Conservation (phyloP, 2,888 invertebrate genomes). For the Mantis religiosa region DNA sequence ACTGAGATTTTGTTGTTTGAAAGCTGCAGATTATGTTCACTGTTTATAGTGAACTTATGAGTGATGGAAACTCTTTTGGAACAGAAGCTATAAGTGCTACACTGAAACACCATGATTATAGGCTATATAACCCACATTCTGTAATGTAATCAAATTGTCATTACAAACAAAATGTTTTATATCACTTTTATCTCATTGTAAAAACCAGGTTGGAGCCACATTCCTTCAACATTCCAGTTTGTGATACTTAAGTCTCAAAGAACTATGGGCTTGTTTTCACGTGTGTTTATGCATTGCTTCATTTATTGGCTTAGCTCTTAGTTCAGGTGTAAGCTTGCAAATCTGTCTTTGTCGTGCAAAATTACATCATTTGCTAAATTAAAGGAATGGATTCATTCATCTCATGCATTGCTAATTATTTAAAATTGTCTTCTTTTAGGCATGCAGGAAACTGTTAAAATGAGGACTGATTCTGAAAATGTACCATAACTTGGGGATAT, state of each 20-base stretch:
- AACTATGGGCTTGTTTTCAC: neutral
- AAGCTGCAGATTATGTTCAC: neutral
- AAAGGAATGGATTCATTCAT: neutral
- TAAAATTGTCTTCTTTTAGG: neutral
- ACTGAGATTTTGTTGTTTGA: slow-evolving; percentile 17
- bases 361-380: neutral
- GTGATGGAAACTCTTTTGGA: neutral
- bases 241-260: slow-evolving; percentile 31
- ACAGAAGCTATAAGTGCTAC: neutral
- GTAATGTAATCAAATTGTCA: slow-evolving; percentile 16
- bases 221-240: slow-evolving; percentile 31
- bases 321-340: neutral
- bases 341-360: neutral
- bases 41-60: neutral
- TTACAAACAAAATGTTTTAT: slow-evolving; percentile 23
- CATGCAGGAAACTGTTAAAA: neutral
- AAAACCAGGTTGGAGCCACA: slow-evolving; percentile 1
- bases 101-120: slow-evolving; percentile 19
- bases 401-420: neutral
- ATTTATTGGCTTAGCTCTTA: neutral
- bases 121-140: slow-evolving; percentile 25
- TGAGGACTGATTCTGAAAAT: neutral
- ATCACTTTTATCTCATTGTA: slow-evolving; percentile 22
- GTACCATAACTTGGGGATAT: too few relatives aligned
- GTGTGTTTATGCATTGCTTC: slow-evolving; percentile 4